phyloP scores from a whole-genome alignment of 2,113 vertebrate genomes.

The Australoheros scitulus region DNA sequence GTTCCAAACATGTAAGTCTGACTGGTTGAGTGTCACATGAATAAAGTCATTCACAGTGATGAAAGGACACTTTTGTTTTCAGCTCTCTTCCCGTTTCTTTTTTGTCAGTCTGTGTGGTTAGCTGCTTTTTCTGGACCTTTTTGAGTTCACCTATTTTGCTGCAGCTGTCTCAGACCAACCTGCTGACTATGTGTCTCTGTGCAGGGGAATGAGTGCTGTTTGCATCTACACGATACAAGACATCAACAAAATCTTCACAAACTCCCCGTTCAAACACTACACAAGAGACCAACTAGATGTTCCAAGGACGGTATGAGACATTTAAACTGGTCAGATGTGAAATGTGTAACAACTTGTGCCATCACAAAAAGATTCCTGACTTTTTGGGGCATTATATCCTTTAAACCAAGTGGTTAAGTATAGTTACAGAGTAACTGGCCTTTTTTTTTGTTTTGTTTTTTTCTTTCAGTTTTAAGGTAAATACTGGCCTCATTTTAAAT shows the following conservation, averaged over 20 bases:
- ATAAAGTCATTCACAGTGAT: not conserved
- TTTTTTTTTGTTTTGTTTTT: not conserved
- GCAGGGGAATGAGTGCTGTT: slow-evolving; percentile 75
- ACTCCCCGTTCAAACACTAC: slow-evolving; percentile 40
- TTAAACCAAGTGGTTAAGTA: too few relatives aligned
- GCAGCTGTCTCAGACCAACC: not conserved
- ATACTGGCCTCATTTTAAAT: not conserved
- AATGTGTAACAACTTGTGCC: not conserved
- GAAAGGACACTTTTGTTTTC: not conserved
- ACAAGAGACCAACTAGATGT: rapidly evolving
- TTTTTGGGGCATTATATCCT: not conserved
- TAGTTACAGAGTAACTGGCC: not conserved
- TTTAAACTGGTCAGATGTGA: not conserved
- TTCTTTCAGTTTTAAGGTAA: not conserved
- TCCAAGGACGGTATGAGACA: slow-evolving; percentile 55
- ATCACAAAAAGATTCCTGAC: not conserved
- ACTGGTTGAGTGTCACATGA: not conserved
- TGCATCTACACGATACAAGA: slow-evolving; percentile 70
- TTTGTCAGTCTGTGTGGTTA: not conserved
- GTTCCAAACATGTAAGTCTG: too few relatives aligned
- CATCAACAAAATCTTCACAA: slow-evolving; percentile 57
- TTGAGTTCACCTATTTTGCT: not conserved
- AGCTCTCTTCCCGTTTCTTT: not conserved
- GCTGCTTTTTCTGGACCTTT: not conserved
- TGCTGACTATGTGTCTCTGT: slow-evolving; percentile 26